Conservation (phyloP, 2,113 vertebrate genomes). For the Odocoileus virginianus region DNA sequence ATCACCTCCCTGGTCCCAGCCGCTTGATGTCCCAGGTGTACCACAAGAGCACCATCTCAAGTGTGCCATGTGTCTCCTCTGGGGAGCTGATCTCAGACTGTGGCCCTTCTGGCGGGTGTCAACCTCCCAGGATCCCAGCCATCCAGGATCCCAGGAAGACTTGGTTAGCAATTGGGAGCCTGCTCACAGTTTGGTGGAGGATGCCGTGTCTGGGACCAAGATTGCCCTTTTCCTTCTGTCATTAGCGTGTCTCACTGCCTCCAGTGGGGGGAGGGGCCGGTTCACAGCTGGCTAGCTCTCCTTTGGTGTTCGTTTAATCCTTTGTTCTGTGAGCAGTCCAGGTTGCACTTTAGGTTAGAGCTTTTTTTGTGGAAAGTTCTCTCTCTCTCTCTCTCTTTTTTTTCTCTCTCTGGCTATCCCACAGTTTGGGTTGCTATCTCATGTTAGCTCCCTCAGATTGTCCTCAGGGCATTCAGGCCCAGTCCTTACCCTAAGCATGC, state of each 20-base stretch:
- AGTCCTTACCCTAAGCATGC: neutral
- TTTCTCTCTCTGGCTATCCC: neutral
- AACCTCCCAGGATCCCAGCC: neutral
- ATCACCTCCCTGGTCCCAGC: neutral
- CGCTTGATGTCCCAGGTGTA: neutral
- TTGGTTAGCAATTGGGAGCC: neutral
- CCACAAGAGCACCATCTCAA: too few species aligned
- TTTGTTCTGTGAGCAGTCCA: neutral
- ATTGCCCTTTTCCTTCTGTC: neutral
- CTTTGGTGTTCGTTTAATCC: neutral
- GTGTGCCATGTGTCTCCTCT: neutral
- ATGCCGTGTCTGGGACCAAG: neutral
- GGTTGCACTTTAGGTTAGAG: neutral
- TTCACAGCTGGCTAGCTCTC: neutral
- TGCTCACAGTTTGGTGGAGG: neutral
- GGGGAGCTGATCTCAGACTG: neutral
- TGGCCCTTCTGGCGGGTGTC: neutral
- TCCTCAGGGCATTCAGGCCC: neutral
- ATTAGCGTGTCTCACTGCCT: neutral
- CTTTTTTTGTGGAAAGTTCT: neutral
- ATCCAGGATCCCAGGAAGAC: neutral
- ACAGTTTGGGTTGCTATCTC: neutral
- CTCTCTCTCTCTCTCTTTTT: neutral
- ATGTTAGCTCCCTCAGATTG: neutral
- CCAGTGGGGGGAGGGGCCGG: rapidly evolving